Evolutionary conservation across 2,797 vertebrate species (phyloP), one percentile per base, ranked within the genome.

Genomic region (Poeciliopsis presidionis): DNA sequence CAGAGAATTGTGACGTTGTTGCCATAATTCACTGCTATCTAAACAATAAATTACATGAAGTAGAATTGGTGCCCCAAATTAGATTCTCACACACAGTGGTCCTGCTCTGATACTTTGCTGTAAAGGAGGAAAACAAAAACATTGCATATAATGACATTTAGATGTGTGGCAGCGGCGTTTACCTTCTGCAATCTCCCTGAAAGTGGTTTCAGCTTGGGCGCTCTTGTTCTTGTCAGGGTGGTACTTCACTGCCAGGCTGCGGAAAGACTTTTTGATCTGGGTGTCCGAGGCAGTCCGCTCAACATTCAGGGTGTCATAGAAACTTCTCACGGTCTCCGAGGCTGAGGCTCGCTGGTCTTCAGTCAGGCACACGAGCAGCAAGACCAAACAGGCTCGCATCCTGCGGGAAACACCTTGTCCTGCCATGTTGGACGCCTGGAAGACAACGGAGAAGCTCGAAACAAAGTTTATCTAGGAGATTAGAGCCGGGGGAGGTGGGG

Each of bases 151-250:
- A 28, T 46, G 25, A 70, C 14, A 46, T 46, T 11, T 14, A 7
- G 11, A 70, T 16, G 9, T 18, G 53, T 36, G 5, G 22, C 30
- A 13, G 41, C 7, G 5, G 59, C 18, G 9, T 82, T 91, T 91
- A 95, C 94, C 95, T 91, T 95, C 93, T 41, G 85, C 84, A 33
- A 94, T 91, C 46, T 95, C 93, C 43, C 92, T 91, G 87, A 95
- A 95, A 1, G 82, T 78, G 63, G 67, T 81, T 83, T 94, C 94
- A 14, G 94, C 93, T n/a, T 89, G 88, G 5, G 80, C n/a, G 79
- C 87, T 85, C 82, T 85, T 94, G 90, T 93, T 94, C 81, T 95
- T 95, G 84, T 95, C 94, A 0, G 95, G 95, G 72, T 95, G 95
- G 76, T 90, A 88, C 81, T 90, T 92, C 5, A 92, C 36, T 39